Evolutionary conservation across 2,113 vertebrate species (phyloP).

Genomic region (Neolamprologus toae): DNA sequence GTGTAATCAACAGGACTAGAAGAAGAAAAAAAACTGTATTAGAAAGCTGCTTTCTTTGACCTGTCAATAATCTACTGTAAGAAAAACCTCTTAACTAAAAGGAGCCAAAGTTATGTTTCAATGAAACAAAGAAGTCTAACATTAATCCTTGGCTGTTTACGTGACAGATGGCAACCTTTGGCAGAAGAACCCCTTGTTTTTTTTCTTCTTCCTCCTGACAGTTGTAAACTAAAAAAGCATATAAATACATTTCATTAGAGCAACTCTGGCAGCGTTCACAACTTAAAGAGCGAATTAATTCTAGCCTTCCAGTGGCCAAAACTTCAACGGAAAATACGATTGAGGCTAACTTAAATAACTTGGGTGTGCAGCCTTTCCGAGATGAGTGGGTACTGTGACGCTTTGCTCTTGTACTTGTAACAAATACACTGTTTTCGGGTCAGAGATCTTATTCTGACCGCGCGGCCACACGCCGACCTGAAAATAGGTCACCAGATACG

Average conservation of each 20-base stretch:
- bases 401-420: neutral
- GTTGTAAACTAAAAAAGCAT: constrained; percentile 33
- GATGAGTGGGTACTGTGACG: constrained; percentile 12
- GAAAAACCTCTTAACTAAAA: constrained; percentile 38
- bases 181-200: constrained; percentile 21
- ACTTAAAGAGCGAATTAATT: neutral
- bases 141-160: constrained; percentile 45
- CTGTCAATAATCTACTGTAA: neutral
- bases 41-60: neutral
- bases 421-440: neutral
- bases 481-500: constrained; percentile 27
- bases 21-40: neutral
- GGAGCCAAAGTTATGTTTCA: constrained; percentile 33
- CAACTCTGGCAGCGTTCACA: constrained; percentile 6
- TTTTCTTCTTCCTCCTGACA: neutral
- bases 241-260: constrained; percentile 29
- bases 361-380: constrained; percentile 14
- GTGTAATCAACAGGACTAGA: constrained; percentile 9
- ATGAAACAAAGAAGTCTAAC: constrained; percentile 37
- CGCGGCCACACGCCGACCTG: constrained; percentile 9
- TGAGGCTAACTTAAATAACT: neutral
- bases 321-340: constrained; percentile 23
- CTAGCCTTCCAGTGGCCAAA: constrained; percentile 15
- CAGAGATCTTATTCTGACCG: constrained; percentile 2
- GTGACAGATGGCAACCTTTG: constrained; percentile 40